Evolutionary conservation across 2,113 vertebrate species (phyloP), one percentile per base, ranked within the genome.

Genomic region (Daboia siamensis): DNA sequence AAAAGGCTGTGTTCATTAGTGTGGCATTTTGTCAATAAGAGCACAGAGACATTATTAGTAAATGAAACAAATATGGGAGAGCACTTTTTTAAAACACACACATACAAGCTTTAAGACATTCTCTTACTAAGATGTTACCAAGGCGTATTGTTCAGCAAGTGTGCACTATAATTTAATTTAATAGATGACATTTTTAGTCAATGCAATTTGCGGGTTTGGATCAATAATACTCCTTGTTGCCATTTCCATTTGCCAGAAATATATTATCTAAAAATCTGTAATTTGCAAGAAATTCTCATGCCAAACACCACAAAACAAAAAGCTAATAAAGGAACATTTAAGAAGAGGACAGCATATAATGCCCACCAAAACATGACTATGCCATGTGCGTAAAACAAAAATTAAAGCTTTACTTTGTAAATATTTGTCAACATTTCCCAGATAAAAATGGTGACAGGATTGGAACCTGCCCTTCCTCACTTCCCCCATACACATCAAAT

Each of bases 1-100:
- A 15, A 85, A 85, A 0, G n/a, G 61, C 39, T 90, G 48, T 95
- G 85, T 74, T 91, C 69, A 94, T 93, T 92, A 87, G 29, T 74
- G 24, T 90, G 92, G 9, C 59, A 93, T 94, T 94, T 59, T 93
- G 64, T 88, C 94, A 94, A 90, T 94, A 95, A 94, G 93, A 90
- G 54, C 86, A 48, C 57, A 93, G 20, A 94, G 46, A 89, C 88
- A 54, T 92, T 94, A 91, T 88, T 94, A 93, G 91, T 84, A 96
- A 96, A 93, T 93, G 15, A 95, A 96, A 92, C 48, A 10, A 86
- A 52, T 86, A 56, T 21, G 24, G 61, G 61, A 61, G 56, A 86
- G 12, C 33, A 1, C 33, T 15, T 51, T 51, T 51, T 51, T 1
- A 12, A 52, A 1, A 0, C 46, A 61, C 48, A 48, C 48, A 48